A percentile compares a stretch with the other conserved stretches of the same genome.
These are phyloP conservation scores for Brachyalestes nurse DNA, from an alignment of 2,797 vertebrate genomes.

Conservation along the genomic window DNA sequence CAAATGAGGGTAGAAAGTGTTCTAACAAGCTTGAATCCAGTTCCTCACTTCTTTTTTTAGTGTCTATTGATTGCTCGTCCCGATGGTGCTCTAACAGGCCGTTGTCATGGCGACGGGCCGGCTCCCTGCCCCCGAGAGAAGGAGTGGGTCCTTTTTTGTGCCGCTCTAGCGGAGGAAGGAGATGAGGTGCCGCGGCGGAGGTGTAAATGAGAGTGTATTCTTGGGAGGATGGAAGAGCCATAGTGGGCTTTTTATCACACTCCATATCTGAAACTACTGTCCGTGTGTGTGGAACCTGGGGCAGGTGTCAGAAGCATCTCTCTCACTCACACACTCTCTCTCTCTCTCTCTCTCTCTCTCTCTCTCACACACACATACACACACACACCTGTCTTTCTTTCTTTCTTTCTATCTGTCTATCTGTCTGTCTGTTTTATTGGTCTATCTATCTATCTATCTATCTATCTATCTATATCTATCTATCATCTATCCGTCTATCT, in stretches of 20 bases:
- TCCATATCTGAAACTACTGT: slow-evolving; percentile 6
- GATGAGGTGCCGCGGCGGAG: slow-evolving; percentile 31
- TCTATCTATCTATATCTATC: too few species aligned
- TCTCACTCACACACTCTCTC: neutral
- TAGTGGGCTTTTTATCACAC: neutral
- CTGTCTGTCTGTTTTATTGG: too few species aligned
- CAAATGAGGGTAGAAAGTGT: slow-evolving; percentile 27
- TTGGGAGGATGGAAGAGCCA: slow-evolving; percentile 33
- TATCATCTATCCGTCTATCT: too few species aligned
- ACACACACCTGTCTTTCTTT: too few species aligned
- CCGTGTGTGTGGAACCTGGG: neutral
- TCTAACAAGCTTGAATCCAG: slow-evolving; percentile 31
- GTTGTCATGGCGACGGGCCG: slow-evolving; percentile 60
- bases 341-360: neutral
- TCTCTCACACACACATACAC: neutral
- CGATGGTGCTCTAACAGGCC: slow-evolving; percentile 52
- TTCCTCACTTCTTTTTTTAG: slow-evolving; percentile 44
- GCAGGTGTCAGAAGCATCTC: neutral
- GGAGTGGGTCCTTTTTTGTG: slow-evolving; percentile 28
- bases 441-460: too few species aligned
- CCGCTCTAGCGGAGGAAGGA: slow-evolving; percentile 39
- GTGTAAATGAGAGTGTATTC: slow-evolving; percentile 49
- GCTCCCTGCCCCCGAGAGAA: slow-evolving; percentile 25
- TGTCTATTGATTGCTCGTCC: slow-evolving; percentile 50
- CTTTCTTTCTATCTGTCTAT: too few species aligned